phyloP scores from a whole-genome alignment of 2,797 vertebrate species.

The Nannoperca australis region DNA sequence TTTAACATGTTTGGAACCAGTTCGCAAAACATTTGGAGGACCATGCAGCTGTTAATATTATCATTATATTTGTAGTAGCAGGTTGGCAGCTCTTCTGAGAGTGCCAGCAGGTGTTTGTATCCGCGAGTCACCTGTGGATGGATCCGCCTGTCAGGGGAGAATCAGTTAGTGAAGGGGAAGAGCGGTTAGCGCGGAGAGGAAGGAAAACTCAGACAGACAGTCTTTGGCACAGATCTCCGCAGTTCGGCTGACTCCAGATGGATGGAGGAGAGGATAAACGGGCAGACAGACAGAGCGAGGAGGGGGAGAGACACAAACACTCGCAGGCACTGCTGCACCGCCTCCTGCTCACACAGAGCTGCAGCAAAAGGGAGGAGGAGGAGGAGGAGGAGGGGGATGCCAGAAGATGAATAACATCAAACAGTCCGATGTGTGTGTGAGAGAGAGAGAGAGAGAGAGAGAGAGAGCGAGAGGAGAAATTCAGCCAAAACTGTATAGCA shows the following conservation, averaged over 20 bases:
- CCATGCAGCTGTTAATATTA: slow-evolving; percentile 1
- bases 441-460: slow-evolving; percentile 29
- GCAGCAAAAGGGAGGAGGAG: slow-evolving; percentile 53
- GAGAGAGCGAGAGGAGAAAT: slow-evolving; percentile 33
- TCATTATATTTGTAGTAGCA: slow-evolving; percentile 23
- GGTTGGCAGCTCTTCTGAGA: slow-evolving; percentile 40
- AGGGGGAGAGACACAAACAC: slow-evolving; percentile 41
- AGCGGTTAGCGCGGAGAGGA: slow-evolving; percentile 75
- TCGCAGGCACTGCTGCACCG: slow-evolving; percentile 61
- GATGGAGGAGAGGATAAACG: slow-evolving; percentile 59
- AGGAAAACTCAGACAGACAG: slow-evolving; percentile 57
- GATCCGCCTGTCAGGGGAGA: slow-evolving; percentile 74
- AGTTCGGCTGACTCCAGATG: slow-evolving; percentile 65
- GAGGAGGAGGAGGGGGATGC: slow-evolving; percentile 46
- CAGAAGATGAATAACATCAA: slow-evolving; percentile 63
- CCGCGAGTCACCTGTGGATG: slow-evolving; percentile 68
- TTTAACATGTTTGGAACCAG: neutral
- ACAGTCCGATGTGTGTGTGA: slow-evolving; percentile 42
- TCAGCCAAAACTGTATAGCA: slow-evolving; percentile 69
- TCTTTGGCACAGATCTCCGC: slow-evolving; percentile 67
- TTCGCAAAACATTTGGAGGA: slow-evolving; percentile 21
- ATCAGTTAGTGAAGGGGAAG: slow-evolving; percentile 69
- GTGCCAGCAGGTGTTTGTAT: slow-evolving; percentile 55
- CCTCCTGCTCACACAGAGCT: slow-evolving; percentile 67
- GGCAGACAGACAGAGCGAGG: slow-evolving; percentile 49